Conservation (phyloP, 2,797 vertebrate species). For the Vultur gryphus region DNA sequence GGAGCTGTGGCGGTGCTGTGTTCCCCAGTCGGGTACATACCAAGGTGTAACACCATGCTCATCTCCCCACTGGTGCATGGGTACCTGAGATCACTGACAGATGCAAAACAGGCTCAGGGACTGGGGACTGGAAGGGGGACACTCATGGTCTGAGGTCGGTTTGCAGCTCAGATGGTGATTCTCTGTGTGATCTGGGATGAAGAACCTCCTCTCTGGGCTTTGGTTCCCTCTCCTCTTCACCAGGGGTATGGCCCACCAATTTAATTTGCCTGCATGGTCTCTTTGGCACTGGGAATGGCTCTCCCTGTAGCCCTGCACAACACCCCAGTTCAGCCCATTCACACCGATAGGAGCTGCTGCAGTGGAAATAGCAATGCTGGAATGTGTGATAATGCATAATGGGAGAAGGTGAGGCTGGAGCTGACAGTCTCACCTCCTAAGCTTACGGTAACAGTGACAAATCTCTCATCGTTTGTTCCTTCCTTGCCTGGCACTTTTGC, state of each 20-base stretch:
- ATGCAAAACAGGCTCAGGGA: background rate
- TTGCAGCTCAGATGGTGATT: background rate
- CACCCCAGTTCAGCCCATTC: background rate
- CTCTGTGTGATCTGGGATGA: background rate
- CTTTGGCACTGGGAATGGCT: background rate
- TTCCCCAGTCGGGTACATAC: rapidly evolving
- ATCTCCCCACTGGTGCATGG: background rate
- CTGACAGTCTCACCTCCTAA: slow-evolving; percentile 9
- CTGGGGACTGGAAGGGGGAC: background rate
- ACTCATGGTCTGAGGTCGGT: background rate
- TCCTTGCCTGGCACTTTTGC: slow-evolving; percentile 46
- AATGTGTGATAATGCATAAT: background rate
- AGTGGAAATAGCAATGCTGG: background rate
- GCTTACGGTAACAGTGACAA: slow-evolving; percentile 7
- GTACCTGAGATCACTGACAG: background rate
- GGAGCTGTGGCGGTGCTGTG: background rate
- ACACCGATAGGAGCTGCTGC: background rate
- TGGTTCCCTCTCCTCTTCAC: background rate
- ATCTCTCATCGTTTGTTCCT: slow-evolving; percentile 35
- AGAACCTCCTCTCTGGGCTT: background rate
- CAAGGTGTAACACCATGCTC: background rate
- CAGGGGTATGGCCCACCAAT: background rate
- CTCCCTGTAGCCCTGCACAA: background rate
- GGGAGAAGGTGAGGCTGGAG: background rate
- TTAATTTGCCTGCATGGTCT: background rate